A percentile compares a stretch with the other conserved stretches of the same genome.
Conservation (phyloP, 2,888 invertebrate genomes). For the Caenorhabditis virilis region DNA sequence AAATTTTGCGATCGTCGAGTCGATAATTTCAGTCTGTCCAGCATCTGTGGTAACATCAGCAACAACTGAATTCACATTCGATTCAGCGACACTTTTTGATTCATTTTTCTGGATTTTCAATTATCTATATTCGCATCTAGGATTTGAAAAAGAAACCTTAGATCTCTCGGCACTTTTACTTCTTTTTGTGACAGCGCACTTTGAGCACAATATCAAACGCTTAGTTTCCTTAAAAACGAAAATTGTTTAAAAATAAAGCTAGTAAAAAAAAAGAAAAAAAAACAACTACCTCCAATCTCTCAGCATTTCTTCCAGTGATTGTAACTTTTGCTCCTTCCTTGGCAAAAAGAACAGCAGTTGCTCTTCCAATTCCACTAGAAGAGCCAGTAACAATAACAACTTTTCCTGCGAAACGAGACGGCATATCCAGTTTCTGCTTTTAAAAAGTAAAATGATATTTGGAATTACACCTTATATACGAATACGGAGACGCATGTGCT, state of each 20-base stretch:
- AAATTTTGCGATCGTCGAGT: conserved; percentile 11
- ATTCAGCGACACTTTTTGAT: conserved; percentile 8
- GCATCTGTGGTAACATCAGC: conserved; percentile 15
- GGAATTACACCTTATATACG: too few relatives aligned
- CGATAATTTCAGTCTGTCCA: conserved; percentile 11
- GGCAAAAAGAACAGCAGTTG: conserved; percentile 31
- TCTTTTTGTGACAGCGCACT: too few relatives aligned
- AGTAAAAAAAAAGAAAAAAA: background rate
- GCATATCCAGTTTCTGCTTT: too few relatives aligned
- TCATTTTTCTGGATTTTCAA: conserved; percentile 16
- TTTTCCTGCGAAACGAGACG: conserved; percentile 2
- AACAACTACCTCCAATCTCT: conserved; percentile 20
- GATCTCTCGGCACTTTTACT: too few relatives aligned
- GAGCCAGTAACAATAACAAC: conserved; percentile 15
- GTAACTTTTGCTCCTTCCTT: conserved; percentile 43
- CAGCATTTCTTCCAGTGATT: conserved; percentile 35
- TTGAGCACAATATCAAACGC: too few relatives aligned
- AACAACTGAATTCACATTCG: conserved; percentile 8
- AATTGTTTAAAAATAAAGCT: too few relatives aligned
- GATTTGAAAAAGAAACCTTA: too few relatives aligned
- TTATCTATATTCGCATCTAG: conserved; percentile 4
- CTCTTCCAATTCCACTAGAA: conserved; percentile 41
- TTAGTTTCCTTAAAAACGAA: too few relatives aligned
- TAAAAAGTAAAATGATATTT: too few relatives aligned
- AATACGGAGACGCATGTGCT: too few relatives aligned